Conservation (phyloP, 2,113 vertebrate species). For the Siniperca knerii region DNA sequence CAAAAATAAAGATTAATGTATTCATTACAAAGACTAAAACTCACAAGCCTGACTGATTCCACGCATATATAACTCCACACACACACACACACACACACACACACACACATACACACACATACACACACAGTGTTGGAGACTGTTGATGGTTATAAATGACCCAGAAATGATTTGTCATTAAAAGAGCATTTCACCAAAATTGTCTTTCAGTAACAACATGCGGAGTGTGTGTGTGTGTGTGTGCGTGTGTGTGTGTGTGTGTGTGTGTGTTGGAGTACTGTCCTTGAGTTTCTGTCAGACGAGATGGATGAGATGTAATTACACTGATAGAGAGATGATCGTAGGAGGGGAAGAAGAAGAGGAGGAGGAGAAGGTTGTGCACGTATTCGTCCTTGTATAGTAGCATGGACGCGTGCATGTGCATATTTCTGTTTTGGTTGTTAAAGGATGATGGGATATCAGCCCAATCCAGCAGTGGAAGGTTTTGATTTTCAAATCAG, state of each 20-base stretch:
- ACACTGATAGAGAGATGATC: constrained; percentile 75
- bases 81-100: constrained; percentile 30
- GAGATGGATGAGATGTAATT: constrained; percentile 80
- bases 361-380: constrained; percentile 64
- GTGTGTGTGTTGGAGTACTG: constrained; percentile 45
- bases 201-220: constrained; percentile 55
- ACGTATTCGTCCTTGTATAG: constrained; percentile 67
- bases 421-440: constrained; percentile 40
- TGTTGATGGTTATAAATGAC: constrained; percentile 73
- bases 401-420: constrained; percentile 5
- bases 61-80: constrained; percentile 1
- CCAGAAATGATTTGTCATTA: constrained; percentile 73
- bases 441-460: constrained; percentile 36
- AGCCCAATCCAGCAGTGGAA: background rate
- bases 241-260: constrained; percentile 28
- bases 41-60: constrained; percentile 36
- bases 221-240: background rate
- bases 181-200: constrained; percentile 70
- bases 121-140: constrained; percentile 16
- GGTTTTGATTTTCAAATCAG: constrained; percentile 50
- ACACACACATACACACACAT: constrained; percentile 44
- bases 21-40: constrained; percentile 46
- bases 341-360: constrained; percentile 44
- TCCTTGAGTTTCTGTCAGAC: constrained; percentile 76
- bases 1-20: constrained; percentile 62